Base-by-base conservation (phyloP, 2,113 vertebrate species). In the Melanotaenia duboulayi region DNA sequence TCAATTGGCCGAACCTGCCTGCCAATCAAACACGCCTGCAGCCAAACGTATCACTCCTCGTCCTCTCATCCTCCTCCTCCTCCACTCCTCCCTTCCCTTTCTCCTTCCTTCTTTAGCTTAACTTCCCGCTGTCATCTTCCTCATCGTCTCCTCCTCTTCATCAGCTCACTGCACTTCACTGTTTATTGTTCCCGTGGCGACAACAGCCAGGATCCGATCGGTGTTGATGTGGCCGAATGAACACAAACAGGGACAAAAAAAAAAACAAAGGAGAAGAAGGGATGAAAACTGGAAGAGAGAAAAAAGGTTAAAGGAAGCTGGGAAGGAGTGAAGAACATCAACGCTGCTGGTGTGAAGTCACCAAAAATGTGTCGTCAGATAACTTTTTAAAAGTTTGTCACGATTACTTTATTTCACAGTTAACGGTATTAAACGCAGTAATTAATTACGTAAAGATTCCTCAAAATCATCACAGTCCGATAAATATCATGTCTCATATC, bases 1-100 rank as follows among this genome's bases (percentile, higher is more conserved):
- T 89, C 76, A 76, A 88, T 74, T 90, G 87, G 84, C 40, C 60
- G 74, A 55, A 71, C 32, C 74, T 82, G 70, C 71, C 89, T 83
- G 82, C 42, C 80, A 82, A 65, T 87, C 80, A 72, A 74, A 66
- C n/a, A 10, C 65, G 74, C 65, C 65, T 14, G 54, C 72, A 82
- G 58, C 71, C 80, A 81, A 77, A 80, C 70, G 14, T 56, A 20
- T 65, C 28, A 1, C 24, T 57, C 37, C 28, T 22, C 37, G 9
- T 62, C 35, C 52, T 24, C 28, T 28, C 28, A 6, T 28, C 6
- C 6, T 28, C 28, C 28, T 28, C 28, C 28, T 28, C 28, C 28
- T 28, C 3, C 28, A 28, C n/a, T 44, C 23, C 1, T 22, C 17
- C 2, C 40, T 23, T 4, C 11, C 51, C 46, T n/a, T 62, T 39